Conservation (phyloP, 1,140 invertebrate genomes). For the Mamestra configurata region DNA sequence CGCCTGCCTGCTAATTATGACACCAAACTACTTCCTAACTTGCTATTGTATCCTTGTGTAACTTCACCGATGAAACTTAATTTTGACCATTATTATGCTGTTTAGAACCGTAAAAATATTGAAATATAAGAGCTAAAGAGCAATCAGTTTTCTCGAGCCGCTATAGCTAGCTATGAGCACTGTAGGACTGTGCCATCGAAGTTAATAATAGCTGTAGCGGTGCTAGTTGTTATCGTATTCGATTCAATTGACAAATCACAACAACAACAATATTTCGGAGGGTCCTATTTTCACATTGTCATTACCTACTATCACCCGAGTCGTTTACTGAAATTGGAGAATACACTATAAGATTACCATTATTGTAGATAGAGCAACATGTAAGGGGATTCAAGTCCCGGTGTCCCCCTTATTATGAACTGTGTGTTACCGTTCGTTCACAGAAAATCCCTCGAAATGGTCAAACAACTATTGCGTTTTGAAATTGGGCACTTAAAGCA, state of each 20-base stretch:
- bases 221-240: too few species aligned
- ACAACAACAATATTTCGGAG: slow-evolving; percentile 31
- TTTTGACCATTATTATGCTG: too few species aligned
- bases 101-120: too few species aligned
- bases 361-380: slow-evolving; percentile 63
- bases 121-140: too few species aligned
- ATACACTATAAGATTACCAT: slow-evolving; percentile 76
- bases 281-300: slow-evolving; percentile 30
- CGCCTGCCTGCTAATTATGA: slow-evolving; percentile 70
- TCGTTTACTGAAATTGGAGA: slow-evolving; percentile 70
- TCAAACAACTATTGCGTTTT: slow-evolving; percentile 52
- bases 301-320: slow-evolving; percentile 54
- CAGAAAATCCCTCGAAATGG: slow-evolving; percentile 66
- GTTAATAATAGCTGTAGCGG: too few species aligned
- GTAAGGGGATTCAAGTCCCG: slow-evolving; percentile 60
- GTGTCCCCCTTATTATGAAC: slow-evolving; percentile 63
- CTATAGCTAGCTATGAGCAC: too few species aligned
- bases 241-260: too few species aligned
- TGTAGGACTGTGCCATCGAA: too few species aligned
- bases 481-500: slow-evolving; percentile 54
- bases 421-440: slow-evolving; percentile 58
- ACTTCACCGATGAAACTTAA: too few species aligned
- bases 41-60: slow-evolving; percentile 24
- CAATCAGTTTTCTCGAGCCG: too few species aligned
- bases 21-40: slow-evolving; percentile 59